Conservation (phyloP, 2,888 invertebrate genomes). For the Phortica okadai region DNA sequence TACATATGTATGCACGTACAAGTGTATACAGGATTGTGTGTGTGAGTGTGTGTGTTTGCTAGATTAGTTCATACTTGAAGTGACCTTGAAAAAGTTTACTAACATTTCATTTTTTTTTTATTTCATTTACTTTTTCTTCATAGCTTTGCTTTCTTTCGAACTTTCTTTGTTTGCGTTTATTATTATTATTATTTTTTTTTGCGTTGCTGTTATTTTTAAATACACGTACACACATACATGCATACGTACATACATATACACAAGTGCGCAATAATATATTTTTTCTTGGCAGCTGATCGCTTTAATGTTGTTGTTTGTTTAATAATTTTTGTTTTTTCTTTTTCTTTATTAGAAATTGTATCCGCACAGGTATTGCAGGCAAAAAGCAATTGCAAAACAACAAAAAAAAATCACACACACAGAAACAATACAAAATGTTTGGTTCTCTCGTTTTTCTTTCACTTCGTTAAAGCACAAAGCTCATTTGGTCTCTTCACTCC, state of each 20-base stretch:
- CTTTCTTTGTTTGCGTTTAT: background rate
- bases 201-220: background rate
- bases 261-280: too few species aligned
- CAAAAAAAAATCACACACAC: background rate
- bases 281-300: too few species aligned
- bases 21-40: background rate
- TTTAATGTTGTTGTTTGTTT: too few species aligned
- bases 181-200: background rate
- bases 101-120: slow-evolving; percentile 56
- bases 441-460: background rate
- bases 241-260: too few species aligned
- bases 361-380: too few species aligned
- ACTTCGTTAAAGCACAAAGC: too few species aligned
- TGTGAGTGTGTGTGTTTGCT: slow-evolving; percentile 44
- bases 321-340: background rate
- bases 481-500: too few species aligned
- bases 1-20: background rate
- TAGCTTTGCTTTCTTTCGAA: background rate
- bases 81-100: slow-evolving; percentile 71
- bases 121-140: background rate
- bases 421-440: background rate
- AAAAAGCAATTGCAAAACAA: background rate
- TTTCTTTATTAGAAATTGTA: too few species aligned
- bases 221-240: too few species aligned
- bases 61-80: slow-evolving; percentile 65